Conservation (phyloP, 1,140 invertebrate genomes). For the Xylocopa sonorina region DNA sequence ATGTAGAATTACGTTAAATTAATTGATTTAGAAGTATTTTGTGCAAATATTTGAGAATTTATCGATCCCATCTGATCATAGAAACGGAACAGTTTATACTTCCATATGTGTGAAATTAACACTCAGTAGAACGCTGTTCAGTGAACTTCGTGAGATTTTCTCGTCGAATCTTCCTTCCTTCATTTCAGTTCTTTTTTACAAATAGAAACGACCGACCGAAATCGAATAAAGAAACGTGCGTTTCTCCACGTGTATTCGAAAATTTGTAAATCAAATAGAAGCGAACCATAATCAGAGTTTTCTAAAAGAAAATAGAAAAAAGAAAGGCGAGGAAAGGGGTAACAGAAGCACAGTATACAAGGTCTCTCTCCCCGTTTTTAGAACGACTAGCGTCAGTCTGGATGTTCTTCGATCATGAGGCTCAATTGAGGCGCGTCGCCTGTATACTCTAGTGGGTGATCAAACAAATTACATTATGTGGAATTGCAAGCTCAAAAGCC, state of each 20-base stretch:
- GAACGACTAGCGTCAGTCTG: constrained; percentile 26
- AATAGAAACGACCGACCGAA: too few species aligned
- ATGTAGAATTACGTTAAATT: too few species aligned
- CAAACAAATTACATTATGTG: constrained; percentile 65
- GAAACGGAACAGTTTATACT: not conserved
- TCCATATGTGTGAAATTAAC: not conserved
- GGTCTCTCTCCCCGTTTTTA: not conserved
- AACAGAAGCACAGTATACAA: not conserved
- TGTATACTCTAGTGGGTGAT: constrained; percentile 49
- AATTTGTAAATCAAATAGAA: too few species aligned
- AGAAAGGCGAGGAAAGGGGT: too few species aligned
- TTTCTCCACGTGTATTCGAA: too few species aligned
- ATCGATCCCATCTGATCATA: not conserved
- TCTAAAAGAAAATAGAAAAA: not conserved
- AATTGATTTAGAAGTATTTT: too few species aligned
- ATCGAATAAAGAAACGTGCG: too few species aligned
- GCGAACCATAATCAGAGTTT: too few species aligned
- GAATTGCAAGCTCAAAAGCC: constrained; percentile 49
- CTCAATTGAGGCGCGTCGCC: constrained; percentile 59
- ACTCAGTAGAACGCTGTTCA: not conserved
- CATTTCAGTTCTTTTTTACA: too few species aligned
- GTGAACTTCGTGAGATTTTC: not conserved
- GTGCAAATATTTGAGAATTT: too few species aligned
- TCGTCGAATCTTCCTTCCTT: not conserved
- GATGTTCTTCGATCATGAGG: constrained; percentile 48